Evolutionary conservation across 2,888 invertebrate species (phyloP).

Genomic region (Perithous albicinctus): DNA sequence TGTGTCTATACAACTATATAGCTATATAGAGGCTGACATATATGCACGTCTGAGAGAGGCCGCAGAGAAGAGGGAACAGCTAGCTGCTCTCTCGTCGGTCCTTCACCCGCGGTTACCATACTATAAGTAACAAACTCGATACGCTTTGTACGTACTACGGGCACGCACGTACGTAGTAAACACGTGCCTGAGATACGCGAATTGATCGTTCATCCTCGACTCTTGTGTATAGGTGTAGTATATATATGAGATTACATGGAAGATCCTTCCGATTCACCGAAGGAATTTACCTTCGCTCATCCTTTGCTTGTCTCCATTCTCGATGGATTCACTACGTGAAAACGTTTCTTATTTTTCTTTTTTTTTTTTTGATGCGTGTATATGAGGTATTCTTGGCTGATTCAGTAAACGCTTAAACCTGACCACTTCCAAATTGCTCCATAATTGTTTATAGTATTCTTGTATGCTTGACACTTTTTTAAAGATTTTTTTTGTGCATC

Average conservation of each 20-base stretch:
- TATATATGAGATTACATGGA: slow-evolving; percentile 4
- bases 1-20: too few species aligned
- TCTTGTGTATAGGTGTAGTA: background rate
- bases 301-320: background rate
- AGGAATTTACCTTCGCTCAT: slow-evolving; percentile 11
- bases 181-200: slow-evolving; percentile 73
- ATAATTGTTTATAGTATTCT: too few species aligned
- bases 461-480: too few species aligned
- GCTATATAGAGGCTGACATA: slow-evolving; percentile 5
- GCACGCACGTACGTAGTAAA: slow-evolving; percentile 69
- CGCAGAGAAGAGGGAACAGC: slow-evolving; percentile 46
- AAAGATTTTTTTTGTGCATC: too few species aligned
- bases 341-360: background rate
- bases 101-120: slow-evolving; percentile 77
- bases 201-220: slow-evolving; percentile 31
- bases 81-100: slow-evolving; percentile 72
- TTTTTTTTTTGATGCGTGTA: too few species aligned
- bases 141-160: slow-evolving; percentile 62
- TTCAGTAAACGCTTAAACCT: too few species aligned
- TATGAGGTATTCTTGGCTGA: too few species aligned
- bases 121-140: slow-evolving; percentile 32
- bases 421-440: too few species aligned
- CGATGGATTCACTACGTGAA: background rate
- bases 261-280: slow-evolving; percentile 35
- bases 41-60: slow-evolving; percentile 8